A percentile compares a stretch with the other conserved stretches of the same genome.
Conservation (phyloP, 2,888 invertebrate genomes). For the Drosophila trichaetosa region DNA sequence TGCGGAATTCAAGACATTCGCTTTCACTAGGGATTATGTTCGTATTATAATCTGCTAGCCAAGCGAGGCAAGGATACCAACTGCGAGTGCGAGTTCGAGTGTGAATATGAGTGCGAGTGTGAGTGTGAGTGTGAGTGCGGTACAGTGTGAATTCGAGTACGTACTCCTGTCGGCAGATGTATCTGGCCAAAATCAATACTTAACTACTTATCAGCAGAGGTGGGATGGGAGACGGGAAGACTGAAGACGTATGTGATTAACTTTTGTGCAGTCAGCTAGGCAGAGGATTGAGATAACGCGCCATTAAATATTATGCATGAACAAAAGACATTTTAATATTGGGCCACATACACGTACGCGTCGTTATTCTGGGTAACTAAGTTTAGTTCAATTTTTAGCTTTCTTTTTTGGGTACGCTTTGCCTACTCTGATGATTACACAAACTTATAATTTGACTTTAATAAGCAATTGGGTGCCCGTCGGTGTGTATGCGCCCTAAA, state of each 20-base stretch:
- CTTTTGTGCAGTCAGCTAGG: conserved; percentile 72
- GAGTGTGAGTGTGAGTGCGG: background rate
- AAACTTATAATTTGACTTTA: conserved; percentile 69
- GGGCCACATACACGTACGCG: conserved; percentile 25
- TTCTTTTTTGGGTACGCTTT: background rate
- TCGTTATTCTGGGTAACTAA: conserved; percentile 30
- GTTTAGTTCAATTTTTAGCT: background rate
- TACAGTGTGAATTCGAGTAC: conserved; percentile 2
- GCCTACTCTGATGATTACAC: conserved; percentile 51
- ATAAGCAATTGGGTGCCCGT: conserved; percentile 66
- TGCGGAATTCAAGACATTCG: conserved; percentile 76
- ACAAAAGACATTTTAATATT: conserved; percentile 66
- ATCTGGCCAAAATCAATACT: conserved; percentile 64
- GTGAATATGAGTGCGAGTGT: background rate
- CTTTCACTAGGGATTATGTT: conserved; percentile 74
- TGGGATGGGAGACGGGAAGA: no score
- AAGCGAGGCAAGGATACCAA: conserved; percentile 37
- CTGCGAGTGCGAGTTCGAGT: conserved; percentile 4
- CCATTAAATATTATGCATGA: conserved; percentile 68
- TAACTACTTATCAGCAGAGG: conserved; percentile 30
- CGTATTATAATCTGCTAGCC: conserved; percentile 70
- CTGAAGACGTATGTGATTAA: conserved; percentile 66
- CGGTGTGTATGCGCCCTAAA: conserved; percentile 34
- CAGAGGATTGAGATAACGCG: conserved; percentile 70
- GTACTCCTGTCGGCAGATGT: conserved; percentile 4